phyloP scores from a whole-genome alignment of 2,888 invertebrate species.

The Steromphala cineraria region DNA sequence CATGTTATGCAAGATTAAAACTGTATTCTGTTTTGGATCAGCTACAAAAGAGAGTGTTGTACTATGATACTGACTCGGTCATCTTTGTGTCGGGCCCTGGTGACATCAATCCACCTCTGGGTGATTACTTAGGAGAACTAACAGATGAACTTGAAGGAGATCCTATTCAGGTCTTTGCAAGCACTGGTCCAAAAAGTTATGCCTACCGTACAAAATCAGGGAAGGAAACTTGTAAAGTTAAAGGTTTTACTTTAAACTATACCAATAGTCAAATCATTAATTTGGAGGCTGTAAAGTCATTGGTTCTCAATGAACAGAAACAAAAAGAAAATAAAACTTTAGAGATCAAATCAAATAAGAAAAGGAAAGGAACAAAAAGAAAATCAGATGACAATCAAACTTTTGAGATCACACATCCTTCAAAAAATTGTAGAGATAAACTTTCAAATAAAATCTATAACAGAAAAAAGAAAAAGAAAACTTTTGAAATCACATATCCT shows the following conservation, averaged over 20 bases:
- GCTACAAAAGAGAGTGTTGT: background rate
- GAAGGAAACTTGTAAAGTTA: conserved; percentile 14
- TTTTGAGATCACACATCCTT: conserved; percentile 15
- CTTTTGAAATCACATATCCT: conserved; percentile 13
- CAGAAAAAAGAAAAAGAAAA: no score
- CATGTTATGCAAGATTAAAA: background rate
- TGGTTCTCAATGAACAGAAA: background rate
- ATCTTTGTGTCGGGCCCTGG: conserved; percentile 21
- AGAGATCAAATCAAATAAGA: no score
- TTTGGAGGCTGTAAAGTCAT: background rate
- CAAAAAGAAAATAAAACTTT: no score
- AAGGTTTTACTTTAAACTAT: conserved; percentile 29
- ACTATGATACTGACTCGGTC: conserved; percentile 16
- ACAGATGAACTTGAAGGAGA: conserved; percentile 29
- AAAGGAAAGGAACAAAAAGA: no score
- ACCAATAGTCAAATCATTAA: background rate
- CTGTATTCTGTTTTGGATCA: background rate
- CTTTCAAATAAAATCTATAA: conserved; percentile 80
- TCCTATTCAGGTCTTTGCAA: conserved; percentile 20
- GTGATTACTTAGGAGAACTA: conserved; percentile 33
- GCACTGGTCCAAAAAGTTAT: conserved; percentile 27
- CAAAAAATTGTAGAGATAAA: conserved; percentile 77
- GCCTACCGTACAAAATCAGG: conserved; percentile 23
- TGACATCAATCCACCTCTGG: conserved; percentile 25
- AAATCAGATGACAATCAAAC: no score